Conservation (phyloP, 1,140 invertebrate genomes). For the Trachymyrmex septentrionalis region DNA sequence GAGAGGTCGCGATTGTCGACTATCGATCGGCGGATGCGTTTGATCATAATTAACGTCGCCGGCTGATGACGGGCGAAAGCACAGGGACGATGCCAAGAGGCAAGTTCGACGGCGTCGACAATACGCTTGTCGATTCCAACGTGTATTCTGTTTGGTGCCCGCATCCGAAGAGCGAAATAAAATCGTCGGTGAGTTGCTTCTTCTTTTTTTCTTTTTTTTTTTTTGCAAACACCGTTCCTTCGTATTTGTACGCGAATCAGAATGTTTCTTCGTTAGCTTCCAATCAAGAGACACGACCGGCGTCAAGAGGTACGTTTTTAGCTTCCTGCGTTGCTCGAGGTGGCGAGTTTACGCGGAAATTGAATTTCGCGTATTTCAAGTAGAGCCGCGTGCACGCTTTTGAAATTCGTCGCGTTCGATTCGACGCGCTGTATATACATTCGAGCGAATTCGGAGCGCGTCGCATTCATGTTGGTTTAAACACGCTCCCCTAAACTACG, state of each 20-base stretch:
- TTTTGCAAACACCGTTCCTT: constrained; percentile 50
- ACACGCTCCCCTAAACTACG: constrained; percentile 48
- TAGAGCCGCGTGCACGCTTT: constrained; percentile 50
- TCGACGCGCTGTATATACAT: constrained; percentile 33
- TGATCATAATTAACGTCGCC: constrained; percentile 67
- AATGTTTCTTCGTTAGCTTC: constrained; percentile 60
- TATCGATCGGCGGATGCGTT: constrained; percentile 64
- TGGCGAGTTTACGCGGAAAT: constrained; percentile 39
- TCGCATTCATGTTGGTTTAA: constrained; percentile 53
- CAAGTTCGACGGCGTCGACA: constrained; percentile 56
- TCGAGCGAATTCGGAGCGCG: constrained; percentile 44
- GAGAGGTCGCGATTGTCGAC: constrained; percentile 48
- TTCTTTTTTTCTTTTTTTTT: constrained; percentile 3
- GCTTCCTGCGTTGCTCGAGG: constrained; percentile 30
- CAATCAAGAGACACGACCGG: constrained; percentile 48
- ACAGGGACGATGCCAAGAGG: constrained; percentile 8
- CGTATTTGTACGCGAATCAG: constrained; percentile 54
- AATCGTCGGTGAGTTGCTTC: constrained; percentile 25
- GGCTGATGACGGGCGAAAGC: constrained; percentile 37
- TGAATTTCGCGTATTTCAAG: constrained; percentile 59
- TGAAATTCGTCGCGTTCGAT: constrained; percentile 58
- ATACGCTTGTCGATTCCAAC: constrained; percentile 9
- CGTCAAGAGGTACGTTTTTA: constrained; percentile 30
- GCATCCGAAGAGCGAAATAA: constrained; percentile 34
- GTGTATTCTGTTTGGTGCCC: background rate